Base-by-base conservation (phyloP, 1,140 invertebrate species). In the Eupristina koningsbergeri region DNA sequence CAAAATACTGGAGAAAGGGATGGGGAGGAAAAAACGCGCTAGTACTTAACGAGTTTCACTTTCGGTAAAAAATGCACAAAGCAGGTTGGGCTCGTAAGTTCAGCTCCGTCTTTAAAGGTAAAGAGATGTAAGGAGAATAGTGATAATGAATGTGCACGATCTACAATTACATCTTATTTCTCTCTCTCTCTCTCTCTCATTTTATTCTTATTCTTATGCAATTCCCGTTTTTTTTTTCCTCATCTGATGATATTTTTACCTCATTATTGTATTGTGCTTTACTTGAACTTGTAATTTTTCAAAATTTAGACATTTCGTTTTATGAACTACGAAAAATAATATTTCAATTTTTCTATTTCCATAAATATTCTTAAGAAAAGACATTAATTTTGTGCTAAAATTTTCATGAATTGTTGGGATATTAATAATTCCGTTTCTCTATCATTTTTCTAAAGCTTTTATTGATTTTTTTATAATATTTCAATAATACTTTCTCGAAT, bases 11-110 rank as follows among this genome's bases (percentile, higher is more conserved):
- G 58, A n/a, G 63, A 3, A 17, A 50, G 2, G n/a, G 53, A 26
- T 22, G 6, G 69, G 69, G 69, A 53, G 15, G 29, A 77, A 58
- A 45, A 53, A 41, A 69, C 47, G 69, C 67, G 31, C 39, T 15
- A 61, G 83, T 69, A 76, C 83, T 84, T 84, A 84, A 84, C 78
- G 83, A 84, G 83, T 84, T 84, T 84, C 71, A 76, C 83, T 84
- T 79, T 80, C 78, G 78, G 73, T 84, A 80, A 84, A 84, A 84
- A 84, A 84, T 84, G 71, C 83, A 84, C 34, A 47, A 84, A 75
- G 76, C 26, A 82, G 74, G 53, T 63, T 39, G 80, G 34, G 53
- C n/a, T 73, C 61, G 74, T n/a, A 45, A 41, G 58, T 53, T 45
- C 41, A 26, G 13, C 41, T 5, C 39, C 6, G 22, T 39, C 34